Evolutionary conservation across 2,797 vertebrate genomes (phyloP).

Genomic region (Crocidura indochinensis): DNA sequence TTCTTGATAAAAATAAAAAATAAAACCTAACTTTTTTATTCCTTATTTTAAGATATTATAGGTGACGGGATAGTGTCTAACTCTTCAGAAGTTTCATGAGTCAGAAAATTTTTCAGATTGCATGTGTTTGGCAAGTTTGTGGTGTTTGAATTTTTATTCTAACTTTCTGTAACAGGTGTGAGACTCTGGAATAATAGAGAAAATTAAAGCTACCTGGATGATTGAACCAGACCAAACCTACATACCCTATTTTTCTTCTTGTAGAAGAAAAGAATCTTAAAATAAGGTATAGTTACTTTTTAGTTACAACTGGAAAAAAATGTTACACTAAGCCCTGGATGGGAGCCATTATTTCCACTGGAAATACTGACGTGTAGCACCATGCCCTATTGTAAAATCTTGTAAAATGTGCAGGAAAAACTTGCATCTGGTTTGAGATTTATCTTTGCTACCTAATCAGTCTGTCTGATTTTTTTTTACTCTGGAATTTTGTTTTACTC

Average conservation of each 20-base stretch:
- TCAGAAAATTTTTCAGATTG: background rate
- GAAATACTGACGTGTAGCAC: slow-evolving; percentile 81
- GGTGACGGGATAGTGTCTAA: background rate
- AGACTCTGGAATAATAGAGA: background rate
- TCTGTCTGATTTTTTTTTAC: slow-evolving; percentile 78
- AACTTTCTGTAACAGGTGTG: background rate
- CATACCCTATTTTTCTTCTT: slow-evolving; percentile 56
- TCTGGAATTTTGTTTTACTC: too few relatives aligned
- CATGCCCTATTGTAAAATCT: slow-evolving; percentile 83
- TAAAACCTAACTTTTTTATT: background rate
- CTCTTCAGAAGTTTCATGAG: slow-evolving; percentile 24
- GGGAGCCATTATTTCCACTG: slow-evolving; percentile 84
- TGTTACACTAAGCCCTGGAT: slow-evolving; percentile 62
- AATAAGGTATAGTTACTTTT: slow-evolving; percentile 76
- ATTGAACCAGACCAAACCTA: slow-evolving; percentile 28
- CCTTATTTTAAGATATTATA: slow-evolving; percentile 11
- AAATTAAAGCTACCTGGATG: background rate
- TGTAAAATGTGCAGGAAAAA: slow-evolving; percentile 81
- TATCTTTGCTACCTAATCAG: slow-evolving; percentile 75
- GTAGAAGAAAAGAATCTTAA: slow-evolving; percentile 74
- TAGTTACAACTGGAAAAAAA: slow-evolving; percentile 79
- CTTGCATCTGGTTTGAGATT: slow-evolving; percentile 82
- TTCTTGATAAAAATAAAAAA: too few relatives aligned
- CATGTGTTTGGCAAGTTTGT: background rate
- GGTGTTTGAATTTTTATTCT: background rate